These are phyloP conservation scores for Ceriagrion tenellum DNA, from an alignment of 2,888 invertebrate genomes.

Conservation along the genomic window DNA sequence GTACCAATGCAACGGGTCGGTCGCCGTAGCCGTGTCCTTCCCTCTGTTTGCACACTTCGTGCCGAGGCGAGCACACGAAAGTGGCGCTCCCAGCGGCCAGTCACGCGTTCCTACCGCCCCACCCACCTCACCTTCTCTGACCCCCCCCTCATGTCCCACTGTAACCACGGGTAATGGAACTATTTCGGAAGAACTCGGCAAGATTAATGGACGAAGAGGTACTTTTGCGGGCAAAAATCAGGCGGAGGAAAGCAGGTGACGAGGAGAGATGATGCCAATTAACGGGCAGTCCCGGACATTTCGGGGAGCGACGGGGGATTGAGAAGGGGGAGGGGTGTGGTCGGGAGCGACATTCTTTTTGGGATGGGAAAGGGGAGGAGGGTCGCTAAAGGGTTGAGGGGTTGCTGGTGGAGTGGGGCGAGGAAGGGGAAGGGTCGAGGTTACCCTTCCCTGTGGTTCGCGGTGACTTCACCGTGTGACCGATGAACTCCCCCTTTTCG, in stretches of 20 bases:
- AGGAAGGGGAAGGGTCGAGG: neutral
- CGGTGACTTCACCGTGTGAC: neutral
- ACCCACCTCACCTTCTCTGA: neutral
- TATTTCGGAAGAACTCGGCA: conserved; percentile 21
- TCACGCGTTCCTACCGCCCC: neutral
- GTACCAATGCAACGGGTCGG: neutral
- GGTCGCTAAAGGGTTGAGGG: too few relatives aligned
- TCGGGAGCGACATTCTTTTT: neutral
- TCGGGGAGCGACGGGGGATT: neutral
- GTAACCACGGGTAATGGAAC: neutral
- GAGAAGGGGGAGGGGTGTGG: neutral
- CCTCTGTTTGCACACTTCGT: neutral
- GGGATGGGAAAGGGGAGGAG: too few relatives aligned
- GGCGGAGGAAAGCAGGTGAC: neutral
- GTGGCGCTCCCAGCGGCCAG: too few relatives aligned
- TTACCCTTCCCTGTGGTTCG: neutral
- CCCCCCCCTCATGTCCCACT: neutral
- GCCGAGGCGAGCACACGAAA: neutral
- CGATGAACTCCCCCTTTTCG: neutral
- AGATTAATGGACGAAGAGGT: conserved; percentile 9
- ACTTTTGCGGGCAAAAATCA: conserved; percentile 12
- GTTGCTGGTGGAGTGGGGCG: too few relatives aligned
- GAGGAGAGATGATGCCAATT: conserved; percentile 15
- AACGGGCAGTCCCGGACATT: neutral
- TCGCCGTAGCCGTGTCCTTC: neutral